These are phyloP conservation scores for Rhyzopertha dominica DNA, from an alignment of 1,140 invertebrate genomes.

Conservation along the genomic window DNA sequence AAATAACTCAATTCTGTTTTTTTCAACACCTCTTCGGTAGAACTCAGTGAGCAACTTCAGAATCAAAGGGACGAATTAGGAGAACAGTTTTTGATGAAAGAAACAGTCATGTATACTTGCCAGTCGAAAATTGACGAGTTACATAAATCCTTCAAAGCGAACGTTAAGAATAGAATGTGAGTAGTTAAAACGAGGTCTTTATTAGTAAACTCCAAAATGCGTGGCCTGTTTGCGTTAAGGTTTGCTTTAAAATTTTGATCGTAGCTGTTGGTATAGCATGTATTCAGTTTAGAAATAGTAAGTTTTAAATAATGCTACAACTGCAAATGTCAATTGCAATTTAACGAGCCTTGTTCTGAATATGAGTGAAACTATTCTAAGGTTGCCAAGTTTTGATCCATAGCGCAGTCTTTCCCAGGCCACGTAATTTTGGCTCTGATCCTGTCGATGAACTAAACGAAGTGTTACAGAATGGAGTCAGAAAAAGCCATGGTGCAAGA, in stretches of 20 bases:
- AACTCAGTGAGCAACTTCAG: constrained; percentile 27
- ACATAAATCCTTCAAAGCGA: constrained; percentile 25
- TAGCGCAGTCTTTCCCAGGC: neutral
- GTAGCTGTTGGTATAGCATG: too few relatives aligned
- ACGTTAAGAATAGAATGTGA: constrained; percentile 31
- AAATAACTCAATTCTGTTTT: neutral
- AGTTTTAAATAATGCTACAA: neutral
- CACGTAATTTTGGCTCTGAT: neutral
- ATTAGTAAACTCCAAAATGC: neutral
- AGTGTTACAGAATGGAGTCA: constrained; percentile 24
- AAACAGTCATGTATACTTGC: constrained; percentile 25
- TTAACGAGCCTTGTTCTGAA: neutral
- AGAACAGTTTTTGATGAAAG: constrained; percentile 26
- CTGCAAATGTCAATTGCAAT: neutral
- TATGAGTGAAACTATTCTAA: neutral
- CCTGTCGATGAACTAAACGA: neutral
- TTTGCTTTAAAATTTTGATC: too few relatives aligned
- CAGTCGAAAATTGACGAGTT: constrained; percentile 27
- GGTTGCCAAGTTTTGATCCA: neutral
- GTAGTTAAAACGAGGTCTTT: constrained; percentile 9
- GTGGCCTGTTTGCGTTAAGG: neutral
- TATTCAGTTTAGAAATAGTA: too few relatives aligned
- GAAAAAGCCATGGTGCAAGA: constrained; percentile 36
- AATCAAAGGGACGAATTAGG: constrained; percentile 32
- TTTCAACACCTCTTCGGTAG: constrained; percentile 15